Base-by-base conservation (phyloP, 2,797 vertebrate species). In the Malurus leucopterus region DNA sequence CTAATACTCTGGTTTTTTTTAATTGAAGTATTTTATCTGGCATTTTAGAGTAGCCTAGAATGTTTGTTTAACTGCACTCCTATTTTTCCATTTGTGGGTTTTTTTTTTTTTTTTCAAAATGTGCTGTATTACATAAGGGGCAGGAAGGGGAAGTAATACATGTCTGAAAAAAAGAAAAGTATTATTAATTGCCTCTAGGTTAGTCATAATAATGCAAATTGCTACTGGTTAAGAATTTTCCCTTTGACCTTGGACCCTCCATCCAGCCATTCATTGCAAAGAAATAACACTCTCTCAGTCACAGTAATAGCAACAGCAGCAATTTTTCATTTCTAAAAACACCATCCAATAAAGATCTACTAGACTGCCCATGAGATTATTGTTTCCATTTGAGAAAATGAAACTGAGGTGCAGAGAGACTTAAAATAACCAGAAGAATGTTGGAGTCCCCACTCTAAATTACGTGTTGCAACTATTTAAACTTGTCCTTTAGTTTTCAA, bases 121-220 rank as follows among this genome's bases (percentile, higher is more conserved):
- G 68, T 36, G 53, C 73, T 51, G 14, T 26, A 89, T 87, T 90
- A 87, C 17, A 49, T 47, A 84, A 78, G 50, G 38, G 44, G n/a
- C 34, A 58, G 5, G 62, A 89, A 69, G 30, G 10, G 21, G 49
- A 89, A 85, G 49, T 49, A 80, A 68, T 55, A 86, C 4, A 22
- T 47, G 5, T 69, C 26, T 73, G 61, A 78, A 91, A 91, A 74
- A 90, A 89, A 53, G 5, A 80, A 36, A 91, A 92, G 32, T 49
- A 71, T 54, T 86, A 84, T 64, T 93, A 85, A 75, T 86, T 94
- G 92, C 50, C 74, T 91, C 36, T 81, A 17, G 43, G 50, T 88
- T 86, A 92, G 77, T 68, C 26, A 73, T 74, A 89, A 62, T 63
- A 76, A 50, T 50, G 76, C 38, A 72, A 92, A 87, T 80, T 83